Conservation (phyloP, 2,888 invertebrate species). For the Pimpla rufipes region DNA sequence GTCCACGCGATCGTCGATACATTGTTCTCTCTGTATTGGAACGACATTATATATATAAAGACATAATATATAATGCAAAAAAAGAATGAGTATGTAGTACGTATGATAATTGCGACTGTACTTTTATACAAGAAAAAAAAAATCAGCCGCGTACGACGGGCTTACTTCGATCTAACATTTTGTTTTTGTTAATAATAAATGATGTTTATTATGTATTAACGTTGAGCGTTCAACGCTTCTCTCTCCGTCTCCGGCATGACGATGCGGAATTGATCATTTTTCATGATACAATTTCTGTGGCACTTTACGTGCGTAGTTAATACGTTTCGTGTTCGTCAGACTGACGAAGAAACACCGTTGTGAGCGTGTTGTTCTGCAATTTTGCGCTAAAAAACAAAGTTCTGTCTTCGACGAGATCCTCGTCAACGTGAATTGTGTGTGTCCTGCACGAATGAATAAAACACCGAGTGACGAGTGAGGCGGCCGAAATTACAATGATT, state of each 20-base stretch:
- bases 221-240: slow-evolving; percentile 11
- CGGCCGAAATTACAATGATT: too few relatives aligned
- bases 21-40: slow-evolving; percentile 9
- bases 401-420: too few relatives aligned
- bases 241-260: neutral
- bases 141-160: slow-evolving; percentile 75
- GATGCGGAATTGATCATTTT: neutral
- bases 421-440: too few relatives aligned
- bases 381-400: too few relatives aligned
- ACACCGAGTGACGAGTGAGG: neutral
- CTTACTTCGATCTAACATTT: slow-evolving; percentile 78
- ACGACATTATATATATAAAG: slow-evolving; percentile 39
- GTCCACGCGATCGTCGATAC: slow-evolving; percentile 22
- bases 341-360: neutral
- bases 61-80: slow-evolving; percentile 40
- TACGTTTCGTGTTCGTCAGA: too few relatives aligned
- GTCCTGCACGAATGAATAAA: neutral
- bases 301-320: neutral
- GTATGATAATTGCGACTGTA: slow-evolving; percentile 78
- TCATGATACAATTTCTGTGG: neutral
- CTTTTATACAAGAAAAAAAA: slow-evolving; percentile 78
- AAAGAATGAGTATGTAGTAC: slow-evolving; percentile 76
- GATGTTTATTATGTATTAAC: slow-evolving; percentile 79
- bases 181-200: slow-evolving; percentile 83
- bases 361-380: too few relatives aligned